Conservation (phyloP, 2,888 invertebrate species). For the Diabrotica balteata region DNA sequence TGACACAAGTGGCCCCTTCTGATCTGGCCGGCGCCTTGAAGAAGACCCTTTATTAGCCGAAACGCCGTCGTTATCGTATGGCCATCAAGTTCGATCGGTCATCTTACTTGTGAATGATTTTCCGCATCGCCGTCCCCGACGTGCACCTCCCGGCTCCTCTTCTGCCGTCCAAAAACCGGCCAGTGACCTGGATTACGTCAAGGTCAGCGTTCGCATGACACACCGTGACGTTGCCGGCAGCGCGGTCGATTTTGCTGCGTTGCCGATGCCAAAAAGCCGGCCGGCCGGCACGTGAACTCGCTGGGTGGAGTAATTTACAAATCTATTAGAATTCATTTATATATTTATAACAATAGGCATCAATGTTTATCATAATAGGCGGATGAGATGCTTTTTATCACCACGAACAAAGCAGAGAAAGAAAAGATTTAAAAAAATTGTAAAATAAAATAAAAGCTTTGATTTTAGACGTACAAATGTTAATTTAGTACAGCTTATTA, state of each 20-base stretch:
- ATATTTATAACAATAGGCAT: too few relatives aligned
- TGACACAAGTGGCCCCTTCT: too few relatives aligned
- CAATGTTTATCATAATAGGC: too few relatives aligned
- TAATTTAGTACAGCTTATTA: too few relatives aligned
- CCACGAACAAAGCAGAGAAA: too few relatives aligned
- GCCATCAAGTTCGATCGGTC: neutral
- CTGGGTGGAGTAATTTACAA: too few relatives aligned
- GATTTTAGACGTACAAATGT: too few relatives aligned
- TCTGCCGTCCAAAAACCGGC: constrained; percentile 20
- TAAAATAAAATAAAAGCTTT: too few relatives aligned
- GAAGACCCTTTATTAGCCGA: neutral
- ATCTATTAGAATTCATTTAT: too few relatives aligned
- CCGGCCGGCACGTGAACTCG: neutral
- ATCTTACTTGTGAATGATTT: neutral
- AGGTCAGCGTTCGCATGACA: constrained; percentile 32
- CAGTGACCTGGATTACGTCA: constrained; percentile 36
- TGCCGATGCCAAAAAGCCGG: neutral
- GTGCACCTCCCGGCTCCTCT: constrained; percentile 6
- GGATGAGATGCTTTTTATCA: too few relatives aligned
- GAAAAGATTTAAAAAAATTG: too few relatives aligned
- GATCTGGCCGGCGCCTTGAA: neutral
- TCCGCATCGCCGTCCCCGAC: neutral
- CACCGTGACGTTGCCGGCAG: constrained; percentile 17
- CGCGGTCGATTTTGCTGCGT: neutral
- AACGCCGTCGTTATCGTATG: neutral